Percentiles rank a stretch among this genome's conserved stretches.
Evolutionary conservation across 92 coral and sea anemone species (phyloP).

Genomic region (Phenganax stokvisi): DNA sequence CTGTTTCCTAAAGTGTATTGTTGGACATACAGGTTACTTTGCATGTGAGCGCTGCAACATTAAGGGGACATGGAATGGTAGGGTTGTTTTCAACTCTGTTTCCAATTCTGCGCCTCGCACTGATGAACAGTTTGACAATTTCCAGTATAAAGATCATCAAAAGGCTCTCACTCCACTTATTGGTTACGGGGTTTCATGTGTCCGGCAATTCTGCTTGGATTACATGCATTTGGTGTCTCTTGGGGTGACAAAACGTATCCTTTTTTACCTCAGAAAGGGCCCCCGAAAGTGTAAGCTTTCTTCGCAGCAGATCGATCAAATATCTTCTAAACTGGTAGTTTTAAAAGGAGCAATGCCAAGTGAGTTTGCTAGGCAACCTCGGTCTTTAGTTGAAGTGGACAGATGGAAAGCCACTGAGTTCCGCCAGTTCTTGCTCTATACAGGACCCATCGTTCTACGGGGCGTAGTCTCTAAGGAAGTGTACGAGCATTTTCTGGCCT

Average conservation of each 20-base stretch:
- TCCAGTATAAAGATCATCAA: not conserved
- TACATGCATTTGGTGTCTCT: not conserved
- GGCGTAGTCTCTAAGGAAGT: not conserved
- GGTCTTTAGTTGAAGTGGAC: not conserved
- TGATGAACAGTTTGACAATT: not conserved
- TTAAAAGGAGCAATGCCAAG: not conserved
- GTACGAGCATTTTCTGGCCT: not conserved
- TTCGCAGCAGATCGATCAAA: not conserved
- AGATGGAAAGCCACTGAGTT: constrained; percentile 5
- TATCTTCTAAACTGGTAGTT: not conserved
- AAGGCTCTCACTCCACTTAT: not conserved
- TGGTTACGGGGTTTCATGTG: not conserved
- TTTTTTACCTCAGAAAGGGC: not conserved
- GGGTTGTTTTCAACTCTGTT: constrained; percentile 3
- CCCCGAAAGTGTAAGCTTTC: not conserved
- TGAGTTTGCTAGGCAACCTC: not conserved
- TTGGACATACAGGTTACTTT: not conserved
- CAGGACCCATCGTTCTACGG: not conserved
- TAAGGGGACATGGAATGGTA: constrained; percentile 7
- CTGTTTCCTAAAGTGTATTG: constrained; percentile 9
- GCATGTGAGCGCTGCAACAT: constrained; percentile 5
- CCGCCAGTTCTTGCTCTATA: not conserved
- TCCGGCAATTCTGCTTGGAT: not conserved
- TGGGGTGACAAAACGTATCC: not conserved
- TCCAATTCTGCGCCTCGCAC: not conserved